Base-by-base conservation (phyloP, 1,140 invertebrate species). In the Diprion similis region DNA sequence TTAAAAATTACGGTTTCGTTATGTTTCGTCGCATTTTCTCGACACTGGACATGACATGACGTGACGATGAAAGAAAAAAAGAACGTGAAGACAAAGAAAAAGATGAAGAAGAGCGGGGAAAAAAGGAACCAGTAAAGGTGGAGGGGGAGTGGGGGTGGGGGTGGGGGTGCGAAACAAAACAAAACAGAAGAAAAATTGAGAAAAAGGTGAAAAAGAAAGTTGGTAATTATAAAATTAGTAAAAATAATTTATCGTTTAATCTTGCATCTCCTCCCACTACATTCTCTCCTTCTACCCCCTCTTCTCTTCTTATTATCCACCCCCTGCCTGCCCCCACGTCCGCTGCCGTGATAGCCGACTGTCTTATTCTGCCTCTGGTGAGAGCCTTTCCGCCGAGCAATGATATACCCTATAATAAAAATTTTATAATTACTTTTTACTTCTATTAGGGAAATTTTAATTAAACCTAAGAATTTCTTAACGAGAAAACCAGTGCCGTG, bases 381-480 rank as follows among this genome's bases (percentile, higher is more conserved):
- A 59, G 24, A 37, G 51, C 51, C 51, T 59, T 59, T 59, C 72
- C 71, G 69, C 46, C 8, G 65, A 10, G 46, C 77, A 75, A 73
- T 76, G 73, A 82, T 82, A 81, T 80, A 80, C 77, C 67, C 79
- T 76, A 80, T 78, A 84, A 84, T 85, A 85, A 85, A 84, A 85
- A 85, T 84, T 81, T 84, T 84, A 84, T 85, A 85, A 84, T 85
- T 85, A 83, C 83, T 84, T 85, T 83, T 84, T 83, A 84, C 81
- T 79, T 83, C 82, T 78, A 79, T 82, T 83, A 78, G 78, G 80
- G 80, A 79, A 84, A 83, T 85, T 85, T 85, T 85, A 85, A 85
- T 85, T 85, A 85, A 84, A 85, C 77, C 79, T 79, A 78, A 84
- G 84, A 84, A 78, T 83, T 84, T 80, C 80, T 78, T 81, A 82